Evolutionary conservation across 2,113 vertebrate species (phyloP).

Genomic region (Siniperca knerii): DNA sequence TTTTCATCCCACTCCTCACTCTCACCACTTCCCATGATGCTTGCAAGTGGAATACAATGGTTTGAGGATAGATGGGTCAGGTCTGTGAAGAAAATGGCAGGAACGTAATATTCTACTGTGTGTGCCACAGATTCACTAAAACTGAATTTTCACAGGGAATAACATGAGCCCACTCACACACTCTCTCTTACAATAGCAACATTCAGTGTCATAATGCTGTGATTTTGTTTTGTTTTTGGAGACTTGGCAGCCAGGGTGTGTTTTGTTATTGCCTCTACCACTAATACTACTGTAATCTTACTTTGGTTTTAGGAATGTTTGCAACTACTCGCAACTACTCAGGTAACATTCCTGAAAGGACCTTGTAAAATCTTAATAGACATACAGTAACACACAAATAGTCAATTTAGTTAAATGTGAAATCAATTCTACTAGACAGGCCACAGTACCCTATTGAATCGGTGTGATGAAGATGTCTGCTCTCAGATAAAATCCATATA

Average conservation of each 20-base stretch:
- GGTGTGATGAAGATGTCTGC: neutral
- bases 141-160: slow-evolving; percentile 13
- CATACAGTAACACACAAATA: neutral
- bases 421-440: neutral
- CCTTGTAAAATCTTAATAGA: neutral
- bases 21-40: slow-evolving; percentile 58
- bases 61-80: neutral
- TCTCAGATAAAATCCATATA: neutral
- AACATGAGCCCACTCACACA: neutral
- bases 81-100: slow-evolving; percentile 29
- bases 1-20: slow-evolving; percentile 64
- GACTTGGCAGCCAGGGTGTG: slow-evolving; percentile 3
- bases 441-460: neutral
- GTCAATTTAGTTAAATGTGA: neutral
- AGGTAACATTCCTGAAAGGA: slow-evolving; percentile 33
- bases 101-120: neutral
- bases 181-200: slow-evolving; percentile 13
- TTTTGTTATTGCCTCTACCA: neutral
- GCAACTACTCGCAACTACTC: neutral
- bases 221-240: neutral
- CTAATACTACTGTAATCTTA: neutral
- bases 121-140: neutral
- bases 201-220: neutral
- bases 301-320: slow-evolving; percentile 12
- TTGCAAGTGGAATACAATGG: neutral